Evolutionary conservation across 2,797 vertebrate genomes (phyloP).

Genomic region (Falco berigora): DNA sequence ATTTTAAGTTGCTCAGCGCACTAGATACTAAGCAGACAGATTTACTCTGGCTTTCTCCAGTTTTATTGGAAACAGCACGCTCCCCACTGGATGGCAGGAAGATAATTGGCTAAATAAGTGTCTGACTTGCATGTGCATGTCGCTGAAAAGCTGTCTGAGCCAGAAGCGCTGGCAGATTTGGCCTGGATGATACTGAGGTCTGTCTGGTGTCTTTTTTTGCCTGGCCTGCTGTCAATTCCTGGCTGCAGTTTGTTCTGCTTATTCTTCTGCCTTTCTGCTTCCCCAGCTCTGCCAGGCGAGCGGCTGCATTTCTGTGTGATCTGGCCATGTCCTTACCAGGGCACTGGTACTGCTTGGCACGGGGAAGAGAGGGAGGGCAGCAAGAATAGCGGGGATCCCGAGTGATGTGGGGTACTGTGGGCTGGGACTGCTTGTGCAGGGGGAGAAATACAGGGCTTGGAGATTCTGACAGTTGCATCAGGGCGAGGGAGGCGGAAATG

Average conservation of each 20-base stretch:
- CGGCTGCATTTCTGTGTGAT: neutral
- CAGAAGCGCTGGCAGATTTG: neutral
- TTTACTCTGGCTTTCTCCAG: neutral
- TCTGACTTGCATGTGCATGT: neutral
- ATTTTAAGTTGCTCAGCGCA: neutral
- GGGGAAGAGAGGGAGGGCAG: neutral
- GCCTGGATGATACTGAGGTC: neutral
- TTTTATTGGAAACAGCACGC: slow-evolving; percentile 14
- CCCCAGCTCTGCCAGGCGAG: neutral
- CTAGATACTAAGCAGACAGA: neutral
- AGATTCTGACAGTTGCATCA: neutral
- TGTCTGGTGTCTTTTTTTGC: neutral
- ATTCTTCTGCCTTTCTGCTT: neutral
- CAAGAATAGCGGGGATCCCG: neutral
- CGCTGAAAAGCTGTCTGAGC: neutral
- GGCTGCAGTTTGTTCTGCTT: neutral
- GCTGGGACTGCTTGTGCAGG: neutral
- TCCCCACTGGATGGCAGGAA: neutral
- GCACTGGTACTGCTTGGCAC: neutral
- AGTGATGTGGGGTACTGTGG: neutral
- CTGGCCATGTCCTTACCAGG: neutral
- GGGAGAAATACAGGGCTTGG: neutral
- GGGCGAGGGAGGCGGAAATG: neutral
- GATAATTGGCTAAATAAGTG: neutral
- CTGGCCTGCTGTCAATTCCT: neutral